These are phyloP conservation scores for Phoebastria nigripes DNA, from an alignment of 2,797 vertebrate species.

Conservation along the genomic window DNA sequence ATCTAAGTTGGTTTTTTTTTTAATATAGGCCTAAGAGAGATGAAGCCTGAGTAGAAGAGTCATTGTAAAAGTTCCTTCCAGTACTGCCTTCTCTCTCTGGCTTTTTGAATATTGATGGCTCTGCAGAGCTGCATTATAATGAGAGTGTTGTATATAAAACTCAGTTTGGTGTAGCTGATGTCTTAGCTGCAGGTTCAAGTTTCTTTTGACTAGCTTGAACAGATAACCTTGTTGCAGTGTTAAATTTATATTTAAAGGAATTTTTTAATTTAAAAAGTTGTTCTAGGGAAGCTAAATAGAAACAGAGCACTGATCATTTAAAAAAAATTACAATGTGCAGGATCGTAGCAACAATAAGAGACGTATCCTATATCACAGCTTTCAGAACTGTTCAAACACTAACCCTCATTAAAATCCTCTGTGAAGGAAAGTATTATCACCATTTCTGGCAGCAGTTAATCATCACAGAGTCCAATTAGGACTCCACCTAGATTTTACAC, in stretches of 20 bases:
- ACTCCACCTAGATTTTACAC: background rate
- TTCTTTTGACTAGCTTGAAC: background rate
- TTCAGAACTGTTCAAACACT: background rate
- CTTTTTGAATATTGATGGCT: background rate
- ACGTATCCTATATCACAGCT: background rate
- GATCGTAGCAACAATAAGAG: background rate
- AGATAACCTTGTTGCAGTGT: background rate
- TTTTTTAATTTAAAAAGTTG: background rate
- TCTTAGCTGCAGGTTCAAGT: background rate
- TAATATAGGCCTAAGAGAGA: background rate
- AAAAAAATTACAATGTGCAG: accelerated
- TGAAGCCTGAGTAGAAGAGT: background rate
- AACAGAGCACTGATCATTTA: accelerated
- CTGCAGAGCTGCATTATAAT: background rate
- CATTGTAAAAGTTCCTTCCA: background rate
- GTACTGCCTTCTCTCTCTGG: background rate
- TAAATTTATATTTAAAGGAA: background rate
- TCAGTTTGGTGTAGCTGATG: background rate
- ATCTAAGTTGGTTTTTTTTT: background rate
- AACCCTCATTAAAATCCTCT: background rate
- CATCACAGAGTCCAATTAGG: background rate
- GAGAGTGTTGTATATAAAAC: accelerated
- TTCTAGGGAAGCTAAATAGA: background rate
- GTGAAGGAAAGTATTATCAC: background rate
- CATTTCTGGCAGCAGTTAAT: background rate